Percentiles rank a stretch among this genome's conserved stretches.
phyloP scores from a whole-genome alignment of 2,113 vertebrate genomes.

The Hippoglossus stenolepis region DNA sequence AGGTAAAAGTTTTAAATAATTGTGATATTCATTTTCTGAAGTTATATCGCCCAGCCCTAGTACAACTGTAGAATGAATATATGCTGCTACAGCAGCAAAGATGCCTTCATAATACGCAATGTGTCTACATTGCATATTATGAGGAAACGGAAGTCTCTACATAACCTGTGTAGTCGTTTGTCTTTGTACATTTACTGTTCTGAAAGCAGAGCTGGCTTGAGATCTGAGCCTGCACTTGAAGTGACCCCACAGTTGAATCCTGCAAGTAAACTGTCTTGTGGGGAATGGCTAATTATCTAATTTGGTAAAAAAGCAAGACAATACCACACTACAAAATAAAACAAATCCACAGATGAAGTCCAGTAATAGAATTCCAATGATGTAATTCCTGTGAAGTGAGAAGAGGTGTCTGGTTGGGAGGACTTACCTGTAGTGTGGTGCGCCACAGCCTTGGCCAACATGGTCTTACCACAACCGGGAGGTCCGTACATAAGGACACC shows the following conservation, averaged over 20 bases:
- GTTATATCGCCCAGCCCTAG: too few relatives aligned
- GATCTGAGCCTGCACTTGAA: too few relatives aligned
- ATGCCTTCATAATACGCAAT: too few relatives aligned
- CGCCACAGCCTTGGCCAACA: conserved; percentile 95
- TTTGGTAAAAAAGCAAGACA: neutral
- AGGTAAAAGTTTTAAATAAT: too few relatives aligned
- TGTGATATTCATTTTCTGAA: too few relatives aligned
- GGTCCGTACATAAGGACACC: conserved; percentile 96
- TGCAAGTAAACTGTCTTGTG: neutral
- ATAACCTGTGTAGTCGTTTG: too few relatives aligned
- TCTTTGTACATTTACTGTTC: too few relatives aligned
- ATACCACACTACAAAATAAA: neutral
- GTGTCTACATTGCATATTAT: too few relatives aligned
- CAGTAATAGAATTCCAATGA: neutral
- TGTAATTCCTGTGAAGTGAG: neutral
- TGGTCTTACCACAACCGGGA: conserved; percentile 94
- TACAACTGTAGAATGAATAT: too few relatives aligned
- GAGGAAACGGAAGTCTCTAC: neutral
- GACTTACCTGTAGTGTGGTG: conserved; percentile 93
- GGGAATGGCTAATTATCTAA: neutral
- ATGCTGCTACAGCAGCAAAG: neutral
- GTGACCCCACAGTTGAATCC: too few relatives aligned
- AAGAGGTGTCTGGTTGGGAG: neutral
- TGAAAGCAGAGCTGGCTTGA: too few relatives aligned
- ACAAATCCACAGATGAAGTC: too few relatives aligned